Evolutionary conservation across 2,888 invertebrate species (phyloP).

Genomic region (Andrena haemorrhoa): DNA sequence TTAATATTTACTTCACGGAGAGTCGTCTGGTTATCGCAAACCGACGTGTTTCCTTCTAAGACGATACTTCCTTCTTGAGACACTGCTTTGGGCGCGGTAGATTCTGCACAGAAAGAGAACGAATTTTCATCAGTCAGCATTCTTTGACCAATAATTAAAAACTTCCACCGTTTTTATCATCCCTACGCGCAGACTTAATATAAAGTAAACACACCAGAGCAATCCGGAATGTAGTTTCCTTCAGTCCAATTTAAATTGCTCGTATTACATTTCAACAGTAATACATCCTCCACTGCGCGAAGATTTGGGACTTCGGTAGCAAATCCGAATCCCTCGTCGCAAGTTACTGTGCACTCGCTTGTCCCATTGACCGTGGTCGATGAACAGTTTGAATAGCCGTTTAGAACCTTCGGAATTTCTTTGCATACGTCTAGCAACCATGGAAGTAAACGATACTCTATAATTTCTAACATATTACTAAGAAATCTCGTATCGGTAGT

Average conservation of each 20-base stretch:
- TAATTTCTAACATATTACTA: no score
- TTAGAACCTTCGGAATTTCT: conserved; percentile 84
- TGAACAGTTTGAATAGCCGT: conserved; percentile 86
- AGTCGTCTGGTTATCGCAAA: conserved; percentile 84
- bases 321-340: conserved; percentile 88
- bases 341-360: conserved; percentile 86
- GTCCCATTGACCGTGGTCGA: conserved; percentile 82
- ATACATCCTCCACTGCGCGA: conserved; percentile 71
- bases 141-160: not conserved
- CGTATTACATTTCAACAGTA: conserved; percentile 77
- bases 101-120: conserved; percentile 80
- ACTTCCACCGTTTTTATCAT: not conserved
- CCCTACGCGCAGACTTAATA: not conserved
- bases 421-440: conserved; percentile 82
- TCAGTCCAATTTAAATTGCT: conserved; percentile 68
- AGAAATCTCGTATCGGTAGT: no score
- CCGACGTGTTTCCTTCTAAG: conserved; percentile 82
- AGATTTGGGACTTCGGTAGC: conserved; percentile 82
- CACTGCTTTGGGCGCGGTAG: conserved; percentile 85
- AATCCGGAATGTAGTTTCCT: conserved; percentile 85
- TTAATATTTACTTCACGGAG: conserved; percentile 80
- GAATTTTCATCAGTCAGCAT: not conserved
- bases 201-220: conserved; percentile 84
- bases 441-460: not conserved
- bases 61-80: conserved; percentile 85